Conservation (phyloP, 2,797 vertebrate genomes). For the Ficedula albicollis region DNA sequence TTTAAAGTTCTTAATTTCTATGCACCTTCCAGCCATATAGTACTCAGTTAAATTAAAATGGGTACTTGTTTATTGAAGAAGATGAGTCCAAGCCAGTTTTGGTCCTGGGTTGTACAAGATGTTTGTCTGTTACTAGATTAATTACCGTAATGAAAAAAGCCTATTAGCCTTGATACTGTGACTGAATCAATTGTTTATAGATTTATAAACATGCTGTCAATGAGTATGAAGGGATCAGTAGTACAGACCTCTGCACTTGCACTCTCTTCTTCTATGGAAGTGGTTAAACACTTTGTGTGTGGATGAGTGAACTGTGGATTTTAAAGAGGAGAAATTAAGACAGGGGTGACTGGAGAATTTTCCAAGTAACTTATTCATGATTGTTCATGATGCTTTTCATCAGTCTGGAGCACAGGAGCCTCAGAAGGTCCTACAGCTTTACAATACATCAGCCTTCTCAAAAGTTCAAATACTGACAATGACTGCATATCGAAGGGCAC, state of each 20-base stretch:
- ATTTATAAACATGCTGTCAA: not conserved
- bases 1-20: not conserved
- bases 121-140: not conserved
- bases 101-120: not conserved
- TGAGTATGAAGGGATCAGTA: not conserved
- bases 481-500: not conserved
- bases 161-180: not conserved
- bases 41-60: not conserved
- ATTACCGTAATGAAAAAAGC: not conserved
- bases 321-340: not conserved
- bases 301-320: not conserved
- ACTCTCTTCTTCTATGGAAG: not conserved
- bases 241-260: not conserved
- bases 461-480: not conserved
- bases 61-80: not conserved
- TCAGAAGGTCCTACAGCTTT: not conserved
- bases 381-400: not conserved
- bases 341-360: not conserved
- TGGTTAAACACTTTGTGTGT: not conserved
- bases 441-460: not conserved
- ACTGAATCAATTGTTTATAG: not conserved
- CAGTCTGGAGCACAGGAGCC: not conserved
- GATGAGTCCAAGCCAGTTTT: not conserved
- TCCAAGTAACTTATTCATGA: not conserved
- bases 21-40: not conserved